Base-by-base conservation (phyloP, 2,888 invertebrate genomes). In the Torymus tubicola region DNA sequence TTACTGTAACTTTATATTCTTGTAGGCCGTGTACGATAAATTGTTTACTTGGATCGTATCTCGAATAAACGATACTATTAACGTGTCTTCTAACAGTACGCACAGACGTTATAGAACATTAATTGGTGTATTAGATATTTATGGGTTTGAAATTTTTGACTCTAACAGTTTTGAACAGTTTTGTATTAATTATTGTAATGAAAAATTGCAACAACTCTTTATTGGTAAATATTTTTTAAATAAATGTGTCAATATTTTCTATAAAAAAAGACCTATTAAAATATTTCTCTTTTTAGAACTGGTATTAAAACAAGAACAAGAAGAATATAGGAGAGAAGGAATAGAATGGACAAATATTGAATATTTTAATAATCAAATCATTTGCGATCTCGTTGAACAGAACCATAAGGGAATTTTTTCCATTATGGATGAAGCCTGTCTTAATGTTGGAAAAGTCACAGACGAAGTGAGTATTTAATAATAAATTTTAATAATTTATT, bases 161-260 rank as follows among this genome's bases (percentile, higher is more conserved):
- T 94, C 94, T 50, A 99, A 99, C 91, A 98, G 97, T 92, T 98
- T 99, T 91, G 99, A 99, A 91, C 99, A 99, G 92, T 98, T 99
- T 92, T 99, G 99, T 91, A 99, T 99, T 89, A 99, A 99, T 92
- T 99, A 99, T 92, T 99, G 99, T 90, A 99, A 99, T 90, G 99
- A 99, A 92, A 99, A 99, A 90, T 92, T 99, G 84, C 99, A 99
- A 90, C 99, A 99, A 91, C 92, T 99, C 55, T 99, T 99, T 90
- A 99, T 99, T 88, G 96, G 96, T 96, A 88, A 91, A 92, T 78
- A 31, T 52, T 42, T 42, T 42, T 42, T 42, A 42, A 42, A 42
- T 42, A 42, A 42, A 42, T 42, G 5, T 42, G 0, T 42, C 42
- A 8, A 42, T 8, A 42, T 42, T 42, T 42, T 42, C 42, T 8